Evolutionary conservation across 2,888 invertebrate genomes (phyloP), one percentile per base, ranked within the genome.

Genomic region (Drosophila mettleri): DNA sequence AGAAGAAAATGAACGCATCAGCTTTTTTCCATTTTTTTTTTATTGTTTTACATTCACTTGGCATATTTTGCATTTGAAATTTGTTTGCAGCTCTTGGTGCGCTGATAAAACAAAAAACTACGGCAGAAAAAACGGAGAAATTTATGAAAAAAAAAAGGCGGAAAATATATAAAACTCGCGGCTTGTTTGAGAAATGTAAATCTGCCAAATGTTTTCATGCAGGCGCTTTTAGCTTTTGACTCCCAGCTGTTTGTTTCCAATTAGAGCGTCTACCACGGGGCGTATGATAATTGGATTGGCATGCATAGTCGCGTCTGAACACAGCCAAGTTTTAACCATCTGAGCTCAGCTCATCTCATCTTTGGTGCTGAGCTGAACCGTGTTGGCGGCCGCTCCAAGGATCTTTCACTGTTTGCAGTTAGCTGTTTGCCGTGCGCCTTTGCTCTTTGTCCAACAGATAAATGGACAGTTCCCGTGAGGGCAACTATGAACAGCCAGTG

Each of bases 211-310:
- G 64, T 69, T 71, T 73, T 71, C 68, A 53, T 68, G 58, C 54
- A 68, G 57, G 57, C 41, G 39, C 62, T 80, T 65, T 80, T 60
- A 68, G 53, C 82, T 85, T 85, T 82, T 76, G 83, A 85, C 69
- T 76, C 69, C 69, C 77, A 79, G 83, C 80, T 83, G 86, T 83
- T 83, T 83, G 83, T 82, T 88, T 88, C 88, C 83, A 83, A 83
- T 83, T 83, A 83, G 83, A 74, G 74, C 66, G 46, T 55, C 69
- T 60, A 78, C 82, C 81, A 80, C 67, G 80, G 74, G 83, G 74
- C 69, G 86, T 71, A 79, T 85, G 83, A 86, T 88, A 83, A 88
- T 83, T 88, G 88, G 88, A 88, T 83, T 79, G 88, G 79, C 70
- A 88, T 86, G 75, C 72, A 85, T 78, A 82, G 20, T 20, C 39